These are phyloP conservation scores for Tryphoninae sp. DNA, from an alignment of 2,888 invertebrate species.

Conservation along the genomic window DNA sequence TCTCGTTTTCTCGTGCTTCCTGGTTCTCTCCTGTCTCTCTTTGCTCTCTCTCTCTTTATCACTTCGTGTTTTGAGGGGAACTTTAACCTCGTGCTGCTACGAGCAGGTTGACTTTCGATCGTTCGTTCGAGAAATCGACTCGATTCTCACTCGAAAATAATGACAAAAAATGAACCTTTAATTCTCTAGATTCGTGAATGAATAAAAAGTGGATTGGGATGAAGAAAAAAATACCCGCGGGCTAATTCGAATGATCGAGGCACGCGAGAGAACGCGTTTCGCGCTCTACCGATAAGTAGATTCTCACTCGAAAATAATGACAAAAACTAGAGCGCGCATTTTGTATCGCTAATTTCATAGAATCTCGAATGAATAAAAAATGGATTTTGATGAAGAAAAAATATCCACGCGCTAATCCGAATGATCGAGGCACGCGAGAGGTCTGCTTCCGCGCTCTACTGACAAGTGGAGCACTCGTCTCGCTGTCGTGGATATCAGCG, in stretches of 20 bases:
- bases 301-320: slow-evolving; percentile 3
- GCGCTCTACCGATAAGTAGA: no score
- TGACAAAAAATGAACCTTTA: neutral
- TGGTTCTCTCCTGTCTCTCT: neutral
- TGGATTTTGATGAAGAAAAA: neutral
- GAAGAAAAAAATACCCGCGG: neutral
- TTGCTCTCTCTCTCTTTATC: neutral
- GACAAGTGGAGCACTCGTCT: slow-evolving; percentile 57
- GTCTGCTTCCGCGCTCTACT: slow-evolving; percentile 45
- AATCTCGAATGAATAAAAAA: neutral
- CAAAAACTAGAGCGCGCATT: neutral
- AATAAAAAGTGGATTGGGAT: neutral
- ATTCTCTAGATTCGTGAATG: neutral
- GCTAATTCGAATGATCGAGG: no score
- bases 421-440: slow-evolving; percentile 27
- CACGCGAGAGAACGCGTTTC: no score
- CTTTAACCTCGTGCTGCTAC: slow-evolving; percentile 22
- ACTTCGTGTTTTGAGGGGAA: slow-evolving; percentile 6
- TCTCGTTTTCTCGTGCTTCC: neutral
- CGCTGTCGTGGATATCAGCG: slow-evolving; percentile 36
- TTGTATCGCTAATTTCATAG: neutral
- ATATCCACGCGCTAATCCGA: slow-evolving; percentile 12
- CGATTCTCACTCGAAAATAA: neutral
- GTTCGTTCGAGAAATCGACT: neutral
- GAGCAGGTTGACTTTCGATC: slow-evolving; percentile 19